Evolutionary conservation across 2,797 vertebrate species (phyloP).

Genomic region (Delichon dasypus): DNA sequence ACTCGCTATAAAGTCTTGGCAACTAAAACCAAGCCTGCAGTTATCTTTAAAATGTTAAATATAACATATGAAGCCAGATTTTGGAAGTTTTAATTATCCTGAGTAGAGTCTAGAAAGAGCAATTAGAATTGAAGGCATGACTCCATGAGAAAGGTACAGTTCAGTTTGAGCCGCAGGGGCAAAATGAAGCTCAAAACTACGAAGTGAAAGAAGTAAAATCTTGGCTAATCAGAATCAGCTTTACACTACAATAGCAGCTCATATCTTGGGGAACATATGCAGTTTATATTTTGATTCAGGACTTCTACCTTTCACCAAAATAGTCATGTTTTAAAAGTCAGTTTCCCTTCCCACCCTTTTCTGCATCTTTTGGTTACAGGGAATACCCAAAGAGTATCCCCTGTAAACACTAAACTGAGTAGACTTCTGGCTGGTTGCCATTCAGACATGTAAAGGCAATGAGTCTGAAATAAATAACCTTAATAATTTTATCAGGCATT

Average conservation of each 20-base stretch:
- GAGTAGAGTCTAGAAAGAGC: background rate
- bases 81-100: background rate
- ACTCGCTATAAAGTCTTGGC: conserved; percentile 25
- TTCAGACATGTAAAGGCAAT: conserved; percentile 12
- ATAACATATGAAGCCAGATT: background rate
- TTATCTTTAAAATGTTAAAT: conserved; percentile 7
- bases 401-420: conserved; percentile 8
- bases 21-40: background rate
- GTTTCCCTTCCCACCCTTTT: background rate
- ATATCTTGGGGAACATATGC: background rate
- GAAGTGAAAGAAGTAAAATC: background rate
- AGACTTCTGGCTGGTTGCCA: conserved; percentile 2
- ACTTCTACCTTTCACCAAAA: background rate
- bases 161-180: background rate
- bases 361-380: background rate
- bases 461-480: conserved; percentile 21
- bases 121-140: background rate
- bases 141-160: background rate
- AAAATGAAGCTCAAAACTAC: background rate
- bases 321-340: background rate
- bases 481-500: conserved; percentile 45
- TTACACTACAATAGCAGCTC: background rate
- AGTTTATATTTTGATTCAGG: background rate
- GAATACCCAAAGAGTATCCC: background rate
- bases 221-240: background rate